Evolutionary conservation across 1,140 invertebrate genomes (phyloP), one percentile per base, ranked within the genome.

Genomic region (Melipona quadrifasciata): DNA sequence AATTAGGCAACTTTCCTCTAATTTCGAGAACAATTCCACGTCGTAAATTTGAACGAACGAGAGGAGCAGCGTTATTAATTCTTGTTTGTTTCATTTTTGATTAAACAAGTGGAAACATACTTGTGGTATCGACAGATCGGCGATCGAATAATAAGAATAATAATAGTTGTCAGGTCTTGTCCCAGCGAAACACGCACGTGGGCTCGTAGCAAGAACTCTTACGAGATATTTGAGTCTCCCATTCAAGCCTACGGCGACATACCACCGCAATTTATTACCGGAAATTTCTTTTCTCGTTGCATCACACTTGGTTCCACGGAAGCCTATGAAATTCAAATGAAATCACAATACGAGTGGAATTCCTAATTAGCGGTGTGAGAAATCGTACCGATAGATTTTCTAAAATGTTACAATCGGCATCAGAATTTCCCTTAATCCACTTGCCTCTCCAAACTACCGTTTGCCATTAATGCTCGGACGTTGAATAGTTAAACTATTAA

Each of bases 181-280:
- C 55, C 17, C 10, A 2, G 12, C 17, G 34, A 39, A 55, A 61
- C 14, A 53, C 76, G 84, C 74, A 82, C 80, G 88, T 89, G 85
- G 86, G 88, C 55, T 64, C 51, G 27, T 70, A 39, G 24, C 51
- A 61, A 75, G 64, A 72, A 87, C 80, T 81, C 24, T 87, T 89
- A 81, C 86, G 88, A 87, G 83, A 90, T 83, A 87, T 85, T 90
- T 14, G 88, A 85, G 68, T 83, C 86, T 57, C 65, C 80, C 80
- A 89, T 90, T 89, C 77, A 89, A 90, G 77, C 88, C 88, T 83
- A 90, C 88, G 76, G 51, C 85, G 73, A 39, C 86, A 86, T 89
- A 87, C 88, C 86, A 34, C 73, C 53, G 80, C 86, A 80, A 90
- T 89, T 89, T 90, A 90, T 90, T 87, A 89, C 86, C 89, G 89